These are phyloP conservation scores for Clanis bilineata DNA, from an alignment of 2,888 invertebrate species.

Conservation along the genomic window DNA sequence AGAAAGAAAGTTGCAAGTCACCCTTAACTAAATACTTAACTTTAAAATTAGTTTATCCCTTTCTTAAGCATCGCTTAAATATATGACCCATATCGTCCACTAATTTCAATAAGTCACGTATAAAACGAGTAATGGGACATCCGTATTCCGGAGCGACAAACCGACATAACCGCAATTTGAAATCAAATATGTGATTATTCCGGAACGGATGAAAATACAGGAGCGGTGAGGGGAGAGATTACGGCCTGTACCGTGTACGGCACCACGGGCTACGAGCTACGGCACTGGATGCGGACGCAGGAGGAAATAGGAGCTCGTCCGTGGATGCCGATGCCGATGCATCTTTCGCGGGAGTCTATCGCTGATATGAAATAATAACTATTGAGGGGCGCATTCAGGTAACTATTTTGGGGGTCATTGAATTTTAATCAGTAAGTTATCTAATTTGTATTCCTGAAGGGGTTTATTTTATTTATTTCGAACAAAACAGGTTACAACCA, in stretches of 20 bases:
- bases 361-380: conserved; percentile 12
- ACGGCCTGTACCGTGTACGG: too few species aligned
- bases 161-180: background rate
- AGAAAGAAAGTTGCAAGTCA: too few species aligned
- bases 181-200: conserved; percentile 1
- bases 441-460: too few species aligned
- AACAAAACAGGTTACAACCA: too few species aligned
- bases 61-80: too few species aligned
- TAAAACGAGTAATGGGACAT: background rate
- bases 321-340: conserved; percentile 4
- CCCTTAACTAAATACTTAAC: too few species aligned
- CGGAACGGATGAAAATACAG: background rate
- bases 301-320: background rate
- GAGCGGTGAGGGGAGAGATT: background rate
- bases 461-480: too few species aligned
- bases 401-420: background rate
- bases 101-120: too few species aligned
- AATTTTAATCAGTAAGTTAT: too few species aligned
- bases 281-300: background rate
- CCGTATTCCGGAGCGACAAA: background rate
- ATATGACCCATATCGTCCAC: too few species aligned
- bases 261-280: too few species aligned
- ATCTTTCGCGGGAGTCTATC: conserved; percentile 10
- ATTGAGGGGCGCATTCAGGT: background rate
- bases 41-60: too few species aligned